Base-by-base conservation (phyloP, 2,888 invertebrate genomes). In the Pantelozetes paolii region DNA sequence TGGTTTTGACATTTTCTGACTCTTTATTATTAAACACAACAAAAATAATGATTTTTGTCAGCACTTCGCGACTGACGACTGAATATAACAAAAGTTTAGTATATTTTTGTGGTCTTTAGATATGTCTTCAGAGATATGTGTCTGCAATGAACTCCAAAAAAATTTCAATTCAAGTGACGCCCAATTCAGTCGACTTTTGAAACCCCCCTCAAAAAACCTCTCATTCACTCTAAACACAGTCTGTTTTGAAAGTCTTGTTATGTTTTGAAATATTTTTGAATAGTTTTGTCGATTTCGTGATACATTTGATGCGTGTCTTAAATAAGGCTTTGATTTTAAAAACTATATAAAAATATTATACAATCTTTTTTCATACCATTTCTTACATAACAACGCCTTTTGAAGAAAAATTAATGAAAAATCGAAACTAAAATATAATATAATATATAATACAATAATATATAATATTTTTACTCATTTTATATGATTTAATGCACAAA, bases 1-100 rank as follows among this genome's bases (percentile, higher is more conserved):
- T 64, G 64, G 32, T 64, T 64, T 64, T 64, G 64, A 64, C 64
- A 64, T 36, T 36, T 40, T 64, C 64, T 64, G 28, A 9, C 18
- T 36, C n/a, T 36, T 40, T 40, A 64, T 32, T 64, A 64, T 64
- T 59, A 64, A 64, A 64, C 32, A 32, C 59, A 20, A 64, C 64
- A n/a, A 64, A 64, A 64, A 36, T 64, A 64, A 64, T 64, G 36
- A 36, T 20, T 64, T 64, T 64, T 64, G 64, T 64, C 64, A 64
- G 36, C 64, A 20, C 40, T 36, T 20, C 13, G 64, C 15, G 18
- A 59, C 30, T 20, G 8, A 59, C 3, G 9, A 28, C 28, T 59
- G 30, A 28, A 59, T 28, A 28, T 11, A 6, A n/a, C 8, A 50
- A 50, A 50, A 50, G 23, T 45, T 11, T 54, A 26, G 6, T 59